A percentile compares a stretch with the other conserved stretches of the same genome.
phyloP scores from a whole-genome alignment of 1,140 invertebrate genomes.

The Drosophila suzukii region DNA sequence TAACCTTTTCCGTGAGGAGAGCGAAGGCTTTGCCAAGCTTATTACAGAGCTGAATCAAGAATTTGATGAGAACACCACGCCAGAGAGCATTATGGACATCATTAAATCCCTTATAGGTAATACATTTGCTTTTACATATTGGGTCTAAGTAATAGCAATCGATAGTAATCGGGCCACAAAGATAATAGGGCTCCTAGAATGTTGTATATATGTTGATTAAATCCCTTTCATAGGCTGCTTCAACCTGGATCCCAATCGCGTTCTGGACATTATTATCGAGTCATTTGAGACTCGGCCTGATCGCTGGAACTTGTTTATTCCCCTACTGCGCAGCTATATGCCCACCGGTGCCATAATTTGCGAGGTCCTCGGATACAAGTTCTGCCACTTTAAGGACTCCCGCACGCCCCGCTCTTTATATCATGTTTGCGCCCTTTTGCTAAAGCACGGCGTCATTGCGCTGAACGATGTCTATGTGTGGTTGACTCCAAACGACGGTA shows the following conservation, averaged over 20 bases:
- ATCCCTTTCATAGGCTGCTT: slow-evolving; percentile 93
- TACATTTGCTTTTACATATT: neutral
- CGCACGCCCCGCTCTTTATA: slow-evolving; percentile 93
- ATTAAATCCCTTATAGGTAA: slow-evolving; percentile 97
- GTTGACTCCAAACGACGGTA: slow-evolving; percentile 93
- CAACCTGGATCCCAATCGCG: slow-evolving; percentile 99
- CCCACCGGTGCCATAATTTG: slow-evolving; percentile 93
- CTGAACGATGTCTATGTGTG: slow-evolving; percentile 96
- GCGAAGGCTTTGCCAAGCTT: slow-evolving; percentile 99
- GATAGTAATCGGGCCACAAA: too few species aligned
- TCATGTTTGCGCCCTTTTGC: slow-evolving; percentile 93
- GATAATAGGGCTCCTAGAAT: too few species aligned
- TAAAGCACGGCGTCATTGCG: slow-evolving; percentile 94
- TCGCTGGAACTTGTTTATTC: slow-evolving; percentile 91
- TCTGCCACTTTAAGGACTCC: slow-evolving; percentile 90
- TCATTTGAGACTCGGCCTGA: slow-evolving; percentile 96
- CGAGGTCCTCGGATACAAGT: slow-evolving; percentile 98
- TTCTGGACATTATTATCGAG: slow-evolving; percentile 98
- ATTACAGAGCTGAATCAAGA: slow-evolving; percentile 98
- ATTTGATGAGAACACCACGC: slow-evolving; percentile 88
- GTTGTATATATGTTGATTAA: neutral
- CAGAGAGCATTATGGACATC: slow-evolving; percentile 90
- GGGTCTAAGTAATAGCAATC: too few species aligned
- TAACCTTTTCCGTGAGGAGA: slow-evolving; percentile 99
- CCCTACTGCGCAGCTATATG: slow-evolving; percentile 93